These are phyloP conservation scores for Anseranas semipalmata DNA, from an alignment of 2,113 vertebrate genomes.

Conservation along the genomic window DNA sequence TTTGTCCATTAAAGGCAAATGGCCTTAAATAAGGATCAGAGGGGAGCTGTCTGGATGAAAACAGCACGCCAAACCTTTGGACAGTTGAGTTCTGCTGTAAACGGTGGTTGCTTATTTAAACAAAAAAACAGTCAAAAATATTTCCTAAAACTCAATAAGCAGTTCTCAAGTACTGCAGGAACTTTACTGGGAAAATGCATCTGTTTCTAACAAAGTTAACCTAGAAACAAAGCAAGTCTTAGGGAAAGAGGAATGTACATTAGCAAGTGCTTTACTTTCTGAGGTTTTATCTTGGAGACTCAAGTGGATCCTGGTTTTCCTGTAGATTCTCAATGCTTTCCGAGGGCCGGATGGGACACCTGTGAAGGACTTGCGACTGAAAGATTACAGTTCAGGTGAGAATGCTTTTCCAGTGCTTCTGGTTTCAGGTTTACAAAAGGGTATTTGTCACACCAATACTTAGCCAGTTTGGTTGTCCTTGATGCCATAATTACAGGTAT, in stretches of 20 bases:
- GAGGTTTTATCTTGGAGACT: background rate
- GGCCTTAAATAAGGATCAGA: background rate
- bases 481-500: background rate
- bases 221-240: background rate
- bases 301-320: conserved; percentile 17
- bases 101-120: background rate
- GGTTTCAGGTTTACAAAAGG: background rate
- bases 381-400: conserved; percentile 83
- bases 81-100: background rate
- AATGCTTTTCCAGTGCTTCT: conserved; percentile 9
- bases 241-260: background rate
- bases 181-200: background rate
- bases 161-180: background rate
- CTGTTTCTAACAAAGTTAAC: background rate
- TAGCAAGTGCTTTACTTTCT: background rate
- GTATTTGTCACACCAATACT: background rate
- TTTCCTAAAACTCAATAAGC: background rate
- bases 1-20: background rate
- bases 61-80: background rate
- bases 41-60: background rate
- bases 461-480: background rate
- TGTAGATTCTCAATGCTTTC: conserved; percentile 79
- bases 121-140: background rate
- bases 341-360: conserved; percentile 72
- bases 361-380: conserved; percentile 78